Percentiles rank a stretch among this genome's conserved stretches.
phyloP scores from a whole-genome alignment of 1,140 invertebrate species.

The Heliothis virescens region DNA sequence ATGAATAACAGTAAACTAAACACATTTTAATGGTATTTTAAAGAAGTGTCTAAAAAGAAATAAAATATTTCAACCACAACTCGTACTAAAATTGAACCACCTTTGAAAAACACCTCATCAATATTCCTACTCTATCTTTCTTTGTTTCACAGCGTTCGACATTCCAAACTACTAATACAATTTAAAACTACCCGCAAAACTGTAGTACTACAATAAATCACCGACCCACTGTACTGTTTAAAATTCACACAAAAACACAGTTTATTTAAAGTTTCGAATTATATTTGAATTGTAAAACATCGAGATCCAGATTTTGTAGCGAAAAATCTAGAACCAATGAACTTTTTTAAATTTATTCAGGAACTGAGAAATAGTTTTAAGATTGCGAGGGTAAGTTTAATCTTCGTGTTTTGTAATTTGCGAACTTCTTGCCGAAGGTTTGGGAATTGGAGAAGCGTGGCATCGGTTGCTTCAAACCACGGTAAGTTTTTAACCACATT shows the following conservation, averaged over 20 bases:
- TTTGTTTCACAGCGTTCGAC: slow-evolving; percentile 19
- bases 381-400: slow-evolving; percentile 17
- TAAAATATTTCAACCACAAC: no score
- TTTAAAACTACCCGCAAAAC: slow-evolving; percentile 32
- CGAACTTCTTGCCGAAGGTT: slow-evolving; percentile 12
- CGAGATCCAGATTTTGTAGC: slow-evolving; percentile 8
- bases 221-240: slow-evolving; percentile 4
- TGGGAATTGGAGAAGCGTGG: slow-evolving; percentile 2
- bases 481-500: slow-evolving; percentile 20
- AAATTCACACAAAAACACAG: slow-evolving; percentile 33
- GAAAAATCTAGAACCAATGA: slow-evolving; percentile 22
- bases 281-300: slow-evolving; percentile 41
- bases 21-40: no score
- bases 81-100: no score
- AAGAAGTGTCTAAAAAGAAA: no score
- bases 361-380: slow-evolving; percentile 40
- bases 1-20: no score
- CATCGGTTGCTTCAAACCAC: neutral
- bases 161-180: slow-evolving; percentile 8
- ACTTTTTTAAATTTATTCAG: slow-evolving; percentile 39
- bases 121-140: neutral
- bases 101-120: neutral
- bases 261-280: slow-evolving; percentile 43
- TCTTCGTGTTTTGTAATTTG: slow-evolving; percentile 32
- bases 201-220: slow-evolving; percentile 23